Conservation (phyloP, 2,888 invertebrate genomes). For the Biston betularia region DNA sequence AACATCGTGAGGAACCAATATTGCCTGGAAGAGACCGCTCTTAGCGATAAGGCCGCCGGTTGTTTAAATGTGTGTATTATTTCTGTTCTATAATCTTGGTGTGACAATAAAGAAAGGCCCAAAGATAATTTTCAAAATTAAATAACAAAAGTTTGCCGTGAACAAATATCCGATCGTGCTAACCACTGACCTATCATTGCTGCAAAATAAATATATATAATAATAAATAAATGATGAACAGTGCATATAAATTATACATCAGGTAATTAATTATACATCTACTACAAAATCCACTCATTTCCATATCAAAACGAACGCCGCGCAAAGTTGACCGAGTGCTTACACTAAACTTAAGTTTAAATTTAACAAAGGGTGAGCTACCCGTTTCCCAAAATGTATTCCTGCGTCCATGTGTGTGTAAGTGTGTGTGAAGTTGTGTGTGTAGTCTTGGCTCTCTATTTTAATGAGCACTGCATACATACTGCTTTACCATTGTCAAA, state of each 20-base stretch:
- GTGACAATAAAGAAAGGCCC: too few species aligned
- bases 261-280: background rate
- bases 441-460: background rate
- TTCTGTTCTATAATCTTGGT: too few species aligned
- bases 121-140: too few species aligned
- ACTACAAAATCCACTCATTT: background rate
- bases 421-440: slow-evolving; percentile 3
- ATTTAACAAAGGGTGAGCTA: slow-evolving; percentile 16
- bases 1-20: too few species aligned
- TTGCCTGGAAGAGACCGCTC: too few species aligned
- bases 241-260: background rate
- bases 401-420: background rate
- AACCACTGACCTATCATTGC: too few species aligned
- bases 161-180: too few species aligned
- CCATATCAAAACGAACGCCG: slow-evolving; percentile 5
- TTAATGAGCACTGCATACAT: slow-evolving; percentile 2
- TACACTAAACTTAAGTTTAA: slow-evolving; percentile 12
- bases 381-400: slow-evolving; percentile 9
- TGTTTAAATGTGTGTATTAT: too few species aligned
- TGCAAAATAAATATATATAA: too few species aligned
- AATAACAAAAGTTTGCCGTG: too few species aligned
- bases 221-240: background rate
- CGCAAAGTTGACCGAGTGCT: slow-evolving; percentile 10
- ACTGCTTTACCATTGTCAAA: background rate
- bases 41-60: too few species aligned